Conservation (phyloP, 2,888 invertebrate genomes). For the Chloroclystis v-ata region DNA sequence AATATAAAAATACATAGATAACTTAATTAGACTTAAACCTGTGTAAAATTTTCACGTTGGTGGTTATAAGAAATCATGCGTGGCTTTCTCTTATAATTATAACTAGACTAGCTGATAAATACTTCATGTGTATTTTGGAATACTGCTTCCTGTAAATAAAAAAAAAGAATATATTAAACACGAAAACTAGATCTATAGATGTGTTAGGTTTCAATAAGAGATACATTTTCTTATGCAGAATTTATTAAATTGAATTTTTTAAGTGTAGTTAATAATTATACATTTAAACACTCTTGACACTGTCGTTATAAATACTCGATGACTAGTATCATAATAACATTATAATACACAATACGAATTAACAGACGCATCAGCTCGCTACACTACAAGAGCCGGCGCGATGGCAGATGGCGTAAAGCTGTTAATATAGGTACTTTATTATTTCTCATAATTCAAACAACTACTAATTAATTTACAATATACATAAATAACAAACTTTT, state of each 20-base stretch:
- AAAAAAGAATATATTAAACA: constrained; percentile 34
- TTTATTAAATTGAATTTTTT: constrained; percentile 70
- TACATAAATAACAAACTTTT: constrained; percentile 21
- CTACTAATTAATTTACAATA: constrained; percentile 28
- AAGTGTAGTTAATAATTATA: constrained; percentile 59
- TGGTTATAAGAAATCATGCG: constrained; percentile 63
- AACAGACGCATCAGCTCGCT: constrained; percentile 28
- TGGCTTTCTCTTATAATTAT: constrained; percentile 68
- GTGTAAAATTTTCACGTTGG: constrained; percentile 54
- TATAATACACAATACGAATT: constrained; percentile 43
- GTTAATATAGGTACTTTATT: constrained; percentile 7
- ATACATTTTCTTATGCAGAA: constrained; percentile 59
- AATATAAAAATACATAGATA: constrained; percentile 36
- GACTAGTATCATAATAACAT: constrained; percentile 61
- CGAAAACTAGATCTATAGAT: constrained; percentile 32
- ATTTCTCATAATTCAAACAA: constrained; percentile 20
- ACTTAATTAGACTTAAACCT: constrained; percentile 63
- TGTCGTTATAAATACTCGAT: constrained; percentile 68
- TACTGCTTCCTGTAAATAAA: constrained; percentile 74
- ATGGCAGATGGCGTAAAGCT: constrained; percentile 15
- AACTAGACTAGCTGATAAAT: constrained; percentile 61
- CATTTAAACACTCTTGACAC: constrained; percentile 61
- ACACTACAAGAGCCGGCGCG: constrained; percentile 25
- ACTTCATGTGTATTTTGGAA: constrained; percentile 78
- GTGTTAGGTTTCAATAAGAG: constrained; percentile 50